Evolutionary conservation across 2,888 invertebrate species (phyloP).

Genomic region (Tinea trinotella): DNA sequence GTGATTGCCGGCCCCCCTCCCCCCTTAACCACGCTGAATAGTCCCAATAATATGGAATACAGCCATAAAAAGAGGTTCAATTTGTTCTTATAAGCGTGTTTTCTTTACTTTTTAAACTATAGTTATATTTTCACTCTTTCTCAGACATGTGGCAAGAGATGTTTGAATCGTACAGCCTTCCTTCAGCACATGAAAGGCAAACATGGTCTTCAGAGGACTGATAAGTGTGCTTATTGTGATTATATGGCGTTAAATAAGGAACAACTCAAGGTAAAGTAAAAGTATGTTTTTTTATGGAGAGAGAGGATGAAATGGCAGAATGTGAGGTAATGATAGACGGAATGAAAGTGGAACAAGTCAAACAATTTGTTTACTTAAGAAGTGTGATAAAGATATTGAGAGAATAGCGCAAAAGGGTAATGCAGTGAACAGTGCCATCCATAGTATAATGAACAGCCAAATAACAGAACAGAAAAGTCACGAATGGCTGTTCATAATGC

Average conservation of each 20-base stretch:
- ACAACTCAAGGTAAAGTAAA: constrained; percentile 17
- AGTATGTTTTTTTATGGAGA: too few species aligned
- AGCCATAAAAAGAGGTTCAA: not conserved
- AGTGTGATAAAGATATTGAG: too few species aligned
- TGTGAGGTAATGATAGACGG: too few species aligned
- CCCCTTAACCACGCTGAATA: too few species aligned
- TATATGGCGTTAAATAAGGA: constrained; percentile 17
- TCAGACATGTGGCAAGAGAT: constrained; percentile 17
- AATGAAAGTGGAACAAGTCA: too few species aligned
- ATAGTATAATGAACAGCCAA: too few species aligned
- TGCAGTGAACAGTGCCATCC: too few species aligned
- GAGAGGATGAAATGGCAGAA: too few species aligned
- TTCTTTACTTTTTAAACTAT: not conserved
- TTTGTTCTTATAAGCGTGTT: not conserved
- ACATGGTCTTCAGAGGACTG: constrained; percentile 52
- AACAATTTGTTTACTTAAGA: not conserved
- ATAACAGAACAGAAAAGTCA: too few species aligned
- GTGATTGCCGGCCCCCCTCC: not conserved
- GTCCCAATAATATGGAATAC: not conserved
- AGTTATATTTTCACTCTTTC: not conserved
- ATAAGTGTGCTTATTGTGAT: constrained; percentile 51
- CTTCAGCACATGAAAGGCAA: constrained; percentile 45
- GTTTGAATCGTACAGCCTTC: constrained; percentile 11
- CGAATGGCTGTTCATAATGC: too few species aligned
- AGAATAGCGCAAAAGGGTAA: too few species aligned